phyloP scores from a whole-genome alignment of 2,888 invertebrate genomes.

The Merodon equestris region DNA sequence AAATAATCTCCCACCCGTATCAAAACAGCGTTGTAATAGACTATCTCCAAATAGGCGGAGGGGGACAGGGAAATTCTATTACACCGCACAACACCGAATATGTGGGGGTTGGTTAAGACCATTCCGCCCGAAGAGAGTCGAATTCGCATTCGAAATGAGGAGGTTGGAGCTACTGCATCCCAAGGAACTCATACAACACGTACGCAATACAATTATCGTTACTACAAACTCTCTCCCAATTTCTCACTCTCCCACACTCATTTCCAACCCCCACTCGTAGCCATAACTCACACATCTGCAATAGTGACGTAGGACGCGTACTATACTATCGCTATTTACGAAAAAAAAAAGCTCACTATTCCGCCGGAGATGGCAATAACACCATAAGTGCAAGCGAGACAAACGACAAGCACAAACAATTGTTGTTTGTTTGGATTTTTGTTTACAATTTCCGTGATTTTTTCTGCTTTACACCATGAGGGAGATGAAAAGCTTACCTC shows the following conservation, averaged over 20 bases:
- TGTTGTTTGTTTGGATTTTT: slow-evolving; percentile 35
- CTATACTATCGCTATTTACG: slow-evolving; percentile 1
- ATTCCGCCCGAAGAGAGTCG: too few relatives aligned
- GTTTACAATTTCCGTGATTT: slow-evolving; percentile 35
- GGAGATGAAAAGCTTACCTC: too few relatives aligned
- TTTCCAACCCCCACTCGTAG: background rate
- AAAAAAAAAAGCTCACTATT: slow-evolving; percentile 27
- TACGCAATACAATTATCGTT: background rate
- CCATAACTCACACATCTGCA: background rate
- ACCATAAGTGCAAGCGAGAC: too few relatives aligned
- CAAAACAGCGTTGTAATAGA: slow-evolving; percentile 30
- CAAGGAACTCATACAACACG: slow-evolving; percentile 2
- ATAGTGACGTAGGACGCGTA: too few relatives aligned
- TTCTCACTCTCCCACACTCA: slow-evolving; percentile 11
- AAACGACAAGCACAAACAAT: too few relatives aligned
- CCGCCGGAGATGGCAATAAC: too few relatives aligned
- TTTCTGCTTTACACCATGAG: too few relatives aligned
- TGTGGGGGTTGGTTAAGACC: slow-evolving; percentile 28
- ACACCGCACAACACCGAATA: slow-evolving; percentile 46
- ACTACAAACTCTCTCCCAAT: slow-evolving; percentile 14
- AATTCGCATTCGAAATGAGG: slow-evolving; percentile 1
- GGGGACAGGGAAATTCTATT: slow-evolving; percentile 13
- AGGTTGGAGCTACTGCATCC: background rate
- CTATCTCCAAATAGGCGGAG: too few relatives aligned
- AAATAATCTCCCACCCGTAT: slow-evolving; percentile 27